phyloP scores from a whole-genome alignment of 2,797 vertebrate species.

The Chrysocyon brachyurus region DNA sequence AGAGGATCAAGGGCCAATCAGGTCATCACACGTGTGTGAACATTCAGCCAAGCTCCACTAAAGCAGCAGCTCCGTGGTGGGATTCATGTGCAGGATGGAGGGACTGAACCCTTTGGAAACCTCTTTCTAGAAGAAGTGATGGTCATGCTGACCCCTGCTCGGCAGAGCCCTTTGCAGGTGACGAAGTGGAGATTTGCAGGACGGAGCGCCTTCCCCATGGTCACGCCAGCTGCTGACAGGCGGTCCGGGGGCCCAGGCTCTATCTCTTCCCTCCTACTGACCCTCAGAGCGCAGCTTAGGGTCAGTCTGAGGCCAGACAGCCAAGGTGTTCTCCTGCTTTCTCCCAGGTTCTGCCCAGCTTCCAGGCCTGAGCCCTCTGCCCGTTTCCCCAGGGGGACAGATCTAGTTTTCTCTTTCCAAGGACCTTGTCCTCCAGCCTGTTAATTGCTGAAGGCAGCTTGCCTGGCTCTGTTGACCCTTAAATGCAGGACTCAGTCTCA shows the following conservation, averaged over 20 bases:
- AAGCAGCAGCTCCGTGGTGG: not conserved
- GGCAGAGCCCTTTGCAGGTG: not conserved
- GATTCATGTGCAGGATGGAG: not conserved
- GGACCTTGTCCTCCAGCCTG: not conserved
- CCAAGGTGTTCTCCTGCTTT: not conserved
- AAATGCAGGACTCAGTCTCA: not conserved
- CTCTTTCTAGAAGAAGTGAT: not conserved
- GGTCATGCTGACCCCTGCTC: not conserved
- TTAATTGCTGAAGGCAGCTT: not conserved
- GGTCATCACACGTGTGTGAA: not conserved
- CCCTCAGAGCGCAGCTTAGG: not conserved
- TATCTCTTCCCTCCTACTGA: not conserved
- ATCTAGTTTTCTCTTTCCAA: not conserved
- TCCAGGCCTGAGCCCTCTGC: not conserved
- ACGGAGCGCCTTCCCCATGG: not conserved
- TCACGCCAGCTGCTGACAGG: not conserved
- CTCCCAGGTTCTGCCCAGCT: not conserved
- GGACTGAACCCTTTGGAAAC: not conserved
- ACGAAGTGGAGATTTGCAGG: not conserved
- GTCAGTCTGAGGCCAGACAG: not conserved
- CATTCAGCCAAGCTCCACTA: not conserved
- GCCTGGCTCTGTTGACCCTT: not conserved
- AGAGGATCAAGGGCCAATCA: not conserved
- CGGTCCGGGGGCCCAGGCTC: not conserved
- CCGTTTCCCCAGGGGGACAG: not conserved